Base-by-base conservation (phyloP, 1,140 invertebrate species). In the Drosophila suzukii region DNA sequence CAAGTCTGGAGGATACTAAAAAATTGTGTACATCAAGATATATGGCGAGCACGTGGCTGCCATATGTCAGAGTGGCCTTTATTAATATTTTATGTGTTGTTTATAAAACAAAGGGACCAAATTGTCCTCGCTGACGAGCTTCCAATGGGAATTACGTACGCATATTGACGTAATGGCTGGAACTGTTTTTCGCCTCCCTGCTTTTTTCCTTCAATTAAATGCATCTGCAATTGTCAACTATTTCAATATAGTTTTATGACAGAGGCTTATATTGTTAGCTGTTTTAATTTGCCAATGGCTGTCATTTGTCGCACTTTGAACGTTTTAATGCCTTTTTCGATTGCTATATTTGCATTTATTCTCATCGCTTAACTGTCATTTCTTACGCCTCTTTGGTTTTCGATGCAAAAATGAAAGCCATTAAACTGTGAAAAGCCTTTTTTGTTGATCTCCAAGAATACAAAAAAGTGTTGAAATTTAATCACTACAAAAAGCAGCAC, bases 21-120 rank as follows among this genome's bases (percentile, higher is more conserved):
- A 79, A 81, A 66, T 27, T 34, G 53, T 58, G 54, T 67, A 50
- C 82, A 81, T 81, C 72, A 78, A 78, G 74, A 67, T 66, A 67
- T 66, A 81, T 74, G 59, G 68, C 20, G 74, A 72, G 74, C 82
- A 86, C 78, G 75, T 82, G 70, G 51, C 75, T 27, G 60, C 60
- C 82, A 82, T 86, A 82, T 86, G 78, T 78, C 78, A 78, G 74
- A 59, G 47, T 51, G 2, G 73, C 62, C 39, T 70, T 77, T 77
- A 77, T 77, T 77, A 77, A 77, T 77, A 77, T 77, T 77, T 76
- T 77, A 77, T 75, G 74, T 55, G 55, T 58, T 71, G 65, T 71
- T 71, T 71, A 58, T 71, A 71, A 55, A 75, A 66, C 53, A 65
- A 36, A 32, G n/a, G 30, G 27, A 75, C 51, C 36, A 12, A 30